Evolutionary conservation across 2,113 vertebrate species (phyloP), one percentile per base, ranked within the genome.

Genomic region (Rhagologus leucostigma): DNA sequence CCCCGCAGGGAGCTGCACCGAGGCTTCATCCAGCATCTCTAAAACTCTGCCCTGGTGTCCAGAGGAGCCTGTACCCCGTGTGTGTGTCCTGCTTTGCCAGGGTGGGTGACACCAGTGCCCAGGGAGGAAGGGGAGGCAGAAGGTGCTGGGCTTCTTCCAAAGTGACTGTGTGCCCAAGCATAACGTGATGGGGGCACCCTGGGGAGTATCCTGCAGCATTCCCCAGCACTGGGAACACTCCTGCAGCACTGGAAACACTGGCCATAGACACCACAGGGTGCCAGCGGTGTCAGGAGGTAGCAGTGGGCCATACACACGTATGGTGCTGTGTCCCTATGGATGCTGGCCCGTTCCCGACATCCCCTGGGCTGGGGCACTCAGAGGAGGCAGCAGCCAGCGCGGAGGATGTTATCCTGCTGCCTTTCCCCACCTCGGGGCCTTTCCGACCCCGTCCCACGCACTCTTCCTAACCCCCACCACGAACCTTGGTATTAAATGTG

Each of bases 401-500:
- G 1, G 70, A 69, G 62, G 41, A 65, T 50, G 69, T 33, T 59
- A 53, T 27, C 80, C 64, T 1, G 0, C 33, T 75, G 81, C 57
- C 49, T 78, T 71, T 85, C 86, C 59, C 32, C 10, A 3, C 73
- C 33, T 42, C 5, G 4, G 68, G 50, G 57, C 63, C 82, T 87
- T 91, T 68, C 95, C 3, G 3, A 35, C 69, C 39, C 85, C 49
- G 0, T 92, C 96, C 86, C 77, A 70, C 27, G 13, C 93, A 91
- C 50, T 97, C 68, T 59, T 81, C 46, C 95, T 92, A 55, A 80
- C 78, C 81, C 96, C 83, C 89, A 67, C 13, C 6, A 88, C 0
- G 4, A 88, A 30, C 33, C 89, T 44, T 6, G n/a, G 49, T 91
- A 82, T 90, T 74, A 86, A 82, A 87, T 95, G 93, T 90, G 97